Base-by-base conservation (phyloP, 2,888 invertebrate genomes). In the Nomada ruficornis region DNA sequence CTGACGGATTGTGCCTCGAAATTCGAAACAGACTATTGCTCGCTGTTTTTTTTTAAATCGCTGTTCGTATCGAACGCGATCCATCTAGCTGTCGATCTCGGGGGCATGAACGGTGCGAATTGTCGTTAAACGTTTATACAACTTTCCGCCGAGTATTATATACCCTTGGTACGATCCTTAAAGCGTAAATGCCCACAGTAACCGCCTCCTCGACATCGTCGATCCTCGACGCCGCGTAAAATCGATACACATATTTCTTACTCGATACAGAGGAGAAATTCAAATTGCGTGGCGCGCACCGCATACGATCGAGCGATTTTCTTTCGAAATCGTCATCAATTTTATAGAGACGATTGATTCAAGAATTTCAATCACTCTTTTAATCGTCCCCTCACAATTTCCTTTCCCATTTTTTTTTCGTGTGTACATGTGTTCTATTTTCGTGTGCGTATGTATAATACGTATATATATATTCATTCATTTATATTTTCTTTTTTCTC, bases 291-390 rank as follows among this genome's bases (percentile, higher is more conserved):
- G 77, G 75, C 80, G 81, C 70, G 83, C 69, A 78, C 76, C 84
- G 80, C 81, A 36, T 36, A 60, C 57, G 57, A 73, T 71, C 77
- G 60, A 64, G 85, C 86, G 82, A 86, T 88, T 36, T 79, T 88
- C 2, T 79, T 81, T 73, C 85, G 77, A 36, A 36, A 36, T 36
- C 86, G 86, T 84, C 84, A 77, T 72, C 11, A 23, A 1, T 20
- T 29, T 7, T 44, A 44, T 47, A 47, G 47, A 47, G 11, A 47
- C 2, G 47, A n/a, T 70, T 47, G 13, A 50, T n/a, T 29, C 18
- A 20, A 20, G n/a, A 55, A n/a, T 50, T 26, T 50, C n/a, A 3
- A 10, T 57, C 42, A 9, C n/a, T 57, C n/a, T 68, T 69, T 69
- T 18, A 44, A 26, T 65, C 57, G 36, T 29, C 52, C 62, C 26